Conservation (phyloP, 2,113 vertebrate species). For the Triplophysa rosa region DNA sequence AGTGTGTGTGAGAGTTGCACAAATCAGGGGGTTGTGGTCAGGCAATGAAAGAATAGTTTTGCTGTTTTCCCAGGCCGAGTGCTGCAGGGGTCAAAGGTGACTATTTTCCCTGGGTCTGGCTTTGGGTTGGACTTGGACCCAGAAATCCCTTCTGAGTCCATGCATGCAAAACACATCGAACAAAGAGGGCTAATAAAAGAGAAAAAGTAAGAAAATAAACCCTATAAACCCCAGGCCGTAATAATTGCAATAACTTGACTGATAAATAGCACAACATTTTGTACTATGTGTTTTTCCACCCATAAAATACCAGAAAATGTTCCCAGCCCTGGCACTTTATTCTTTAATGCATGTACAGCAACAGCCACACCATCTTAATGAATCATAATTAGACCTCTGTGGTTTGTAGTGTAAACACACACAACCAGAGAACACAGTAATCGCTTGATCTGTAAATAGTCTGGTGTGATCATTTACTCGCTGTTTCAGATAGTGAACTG, state of each 20-base stretch:
- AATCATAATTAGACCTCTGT: conserved; percentile 36
- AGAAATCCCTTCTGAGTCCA: conserved; percentile 27
- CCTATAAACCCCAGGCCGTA: background rate
- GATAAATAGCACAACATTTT: conserved; percentile 9
- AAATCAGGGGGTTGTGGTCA: conserved; percentile 25
- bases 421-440: conserved; percentile 25
- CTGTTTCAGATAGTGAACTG: conserved; percentile 19
- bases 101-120: conserved; percentile 38
- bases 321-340: background rate
- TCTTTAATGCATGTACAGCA: background rate
- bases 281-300: background rate
- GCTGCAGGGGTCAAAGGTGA: conserved; percentile 34
- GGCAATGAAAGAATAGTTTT: conserved; percentile 24
- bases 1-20: conserved; percentile 11
- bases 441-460: conserved; percentile 25
- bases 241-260: background rate
- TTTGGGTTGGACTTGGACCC: conserved; percentile 27
- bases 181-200: conserved; percentile 11
- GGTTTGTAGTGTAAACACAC: conserved; percentile 40
- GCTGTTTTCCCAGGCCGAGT: conserved; percentile 42
- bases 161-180: conserved; percentile 27
- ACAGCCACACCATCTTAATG: background rate
- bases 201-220: background rate
- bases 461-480: conserved; percentile 38
- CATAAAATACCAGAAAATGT: background rate